Conservation (phyloP, 2,113 vertebrate genomes). For the Chaetura pelagica region DNA sequence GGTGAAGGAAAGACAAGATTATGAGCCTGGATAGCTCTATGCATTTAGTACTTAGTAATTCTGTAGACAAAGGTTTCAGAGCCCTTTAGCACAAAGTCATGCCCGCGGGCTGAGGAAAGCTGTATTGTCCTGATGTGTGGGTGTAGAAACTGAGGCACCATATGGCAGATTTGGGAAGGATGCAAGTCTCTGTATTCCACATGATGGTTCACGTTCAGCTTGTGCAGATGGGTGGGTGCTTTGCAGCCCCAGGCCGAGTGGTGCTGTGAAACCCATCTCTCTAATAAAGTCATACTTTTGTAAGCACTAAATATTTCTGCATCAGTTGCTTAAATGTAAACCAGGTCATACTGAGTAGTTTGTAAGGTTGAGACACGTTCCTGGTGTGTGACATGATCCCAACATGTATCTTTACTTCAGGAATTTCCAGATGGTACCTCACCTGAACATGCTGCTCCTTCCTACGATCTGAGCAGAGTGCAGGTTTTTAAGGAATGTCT, state of each 20-base stretch:
- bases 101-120: background rate
- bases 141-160: background rate
- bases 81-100: background rate
- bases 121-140: background rate
- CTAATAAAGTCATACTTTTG: conserved; percentile 14
- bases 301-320: background rate
- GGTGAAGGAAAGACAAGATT: background rate
- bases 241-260: accelerated
- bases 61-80: background rate
- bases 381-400: background rate
- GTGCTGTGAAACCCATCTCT: background rate
- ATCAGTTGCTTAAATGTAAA: background rate
- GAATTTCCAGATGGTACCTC: conserved; percentile 1
- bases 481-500: background rate
- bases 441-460: background rate
- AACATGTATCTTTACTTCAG: accelerated
- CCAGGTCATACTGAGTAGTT: background rate
- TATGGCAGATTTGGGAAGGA: background rate
- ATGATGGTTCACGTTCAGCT: background rate
- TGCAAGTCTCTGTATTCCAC: background rate
- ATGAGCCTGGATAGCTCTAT: background rate
- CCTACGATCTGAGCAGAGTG: background rate
- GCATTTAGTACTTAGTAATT: background rate
- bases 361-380: background rate
- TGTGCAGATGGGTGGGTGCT: background rate